phyloP scores from a whole-genome alignment of 2,797 vertebrate species.

The Pangasius mekongensis region DNA sequence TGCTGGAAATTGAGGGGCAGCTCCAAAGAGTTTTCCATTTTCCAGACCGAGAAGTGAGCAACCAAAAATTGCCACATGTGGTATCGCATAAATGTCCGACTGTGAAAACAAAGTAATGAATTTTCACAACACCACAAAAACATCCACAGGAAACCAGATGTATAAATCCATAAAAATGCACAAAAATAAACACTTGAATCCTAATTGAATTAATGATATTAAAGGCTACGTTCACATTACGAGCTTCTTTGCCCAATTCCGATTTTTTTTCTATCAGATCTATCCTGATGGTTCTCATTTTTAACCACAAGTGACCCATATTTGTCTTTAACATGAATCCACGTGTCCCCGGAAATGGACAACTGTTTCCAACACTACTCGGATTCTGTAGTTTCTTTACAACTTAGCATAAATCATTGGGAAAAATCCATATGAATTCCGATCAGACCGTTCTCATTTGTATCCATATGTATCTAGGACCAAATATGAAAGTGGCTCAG shows the following conservation, averaged over 20 bases:
- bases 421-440: background rate
- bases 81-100: constrained; percentile 20
- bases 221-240: constrained; percentile 18
- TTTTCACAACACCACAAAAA: background rate
- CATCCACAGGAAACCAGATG: background rate
- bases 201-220: background rate
- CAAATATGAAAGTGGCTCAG: constrained; percentile 7
- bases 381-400: background rate
- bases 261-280: background rate
- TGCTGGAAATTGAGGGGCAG: constrained; percentile 46
- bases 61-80: constrained; percentile 45
- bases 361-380: background rate
- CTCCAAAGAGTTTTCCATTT: constrained; percentile 53
- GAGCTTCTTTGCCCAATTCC: background rate
- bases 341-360: background rate
- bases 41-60: constrained; percentile 33
- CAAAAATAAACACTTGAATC: constrained; percentile 11
- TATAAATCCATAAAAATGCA: constrained; percentile 12
- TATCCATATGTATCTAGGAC: background rate
- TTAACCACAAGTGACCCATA: background rate
- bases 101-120: background rate
- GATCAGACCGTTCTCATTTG: too few relatives aligned
- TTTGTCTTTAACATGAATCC: background rate
- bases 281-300: too few relatives aligned
- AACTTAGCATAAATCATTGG: background rate